A percentile compares a stretch with the other conserved stretches of the same genome.
phyloP scores from a whole-genome alignment of 2,888 invertebrate species.

The Gastracanthus pulcherrimus region DNA sequence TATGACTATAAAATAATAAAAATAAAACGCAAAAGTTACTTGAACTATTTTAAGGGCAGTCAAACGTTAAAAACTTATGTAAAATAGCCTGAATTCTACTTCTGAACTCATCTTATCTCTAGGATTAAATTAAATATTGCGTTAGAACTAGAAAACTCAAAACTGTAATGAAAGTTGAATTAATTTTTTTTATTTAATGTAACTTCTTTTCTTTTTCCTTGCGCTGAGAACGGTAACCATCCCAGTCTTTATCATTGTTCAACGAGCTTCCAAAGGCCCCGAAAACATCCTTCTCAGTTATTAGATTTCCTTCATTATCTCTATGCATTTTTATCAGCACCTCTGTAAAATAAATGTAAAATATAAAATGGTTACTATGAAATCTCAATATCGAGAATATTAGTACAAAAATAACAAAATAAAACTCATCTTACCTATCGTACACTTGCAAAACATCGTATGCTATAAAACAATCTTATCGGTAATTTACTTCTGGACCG shows the following conservation, averaged over 20 bases:
- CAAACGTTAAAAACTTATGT: too few relatives aligned
- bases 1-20: too few relatives aligned
- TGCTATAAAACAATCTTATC: conserved; percentile 47
- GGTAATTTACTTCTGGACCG: conserved; percentile 32
- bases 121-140: neutral
- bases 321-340: conserved; percentile 24
- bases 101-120: neutral
- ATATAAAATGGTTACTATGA: too few relatives aligned
- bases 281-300: conserved; percentile 39
- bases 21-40: too few relatives aligned
- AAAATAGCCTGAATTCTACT: too few relatives aligned
- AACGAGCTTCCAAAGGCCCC: conserved; percentile 35
- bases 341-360: conserved; percentile 24
- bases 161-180: neutral
- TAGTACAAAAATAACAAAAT: neutral
- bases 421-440: conserved; percentile 27
- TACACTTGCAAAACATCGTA: conserved; percentile 38
- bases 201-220: conserved; percentile 3
- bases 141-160: neutral
- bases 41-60: too few relatives aligned
- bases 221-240: conserved; percentile 19
- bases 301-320: conserved; percentile 10
- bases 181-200: neutral
- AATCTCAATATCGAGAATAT: neutral
- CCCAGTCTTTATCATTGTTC: conserved; percentile 39